These are phyloP conservation scores for Epinotia demarniana DNA, from an alignment of 2,888 invertebrate genomes.

Conservation along the genomic window DNA sequence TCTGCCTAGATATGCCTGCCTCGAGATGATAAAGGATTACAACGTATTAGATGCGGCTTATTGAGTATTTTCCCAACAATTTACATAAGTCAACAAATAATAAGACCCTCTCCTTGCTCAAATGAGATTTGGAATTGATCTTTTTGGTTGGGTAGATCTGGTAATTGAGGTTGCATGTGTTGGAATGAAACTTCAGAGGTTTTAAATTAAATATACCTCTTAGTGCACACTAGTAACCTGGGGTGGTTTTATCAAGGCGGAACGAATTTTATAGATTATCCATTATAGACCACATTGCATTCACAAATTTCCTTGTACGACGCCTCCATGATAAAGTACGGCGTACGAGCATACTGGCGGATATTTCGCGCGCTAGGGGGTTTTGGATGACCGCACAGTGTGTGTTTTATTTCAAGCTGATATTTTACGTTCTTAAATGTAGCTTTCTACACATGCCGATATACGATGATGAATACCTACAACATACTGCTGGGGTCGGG, in stretches of 20 bases:
- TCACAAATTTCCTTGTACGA: conserved; percentile 31
- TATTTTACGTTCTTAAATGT: background rate
- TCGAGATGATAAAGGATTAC: conserved; percentile 72
- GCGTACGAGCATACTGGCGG: conserved; percentile 7
- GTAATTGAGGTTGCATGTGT: conserved; percentile 1
- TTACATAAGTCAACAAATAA: conserved; percentile 71
- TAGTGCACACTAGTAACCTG: background rate
- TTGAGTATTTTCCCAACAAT: conserved; percentile 71
- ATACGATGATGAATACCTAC: too few relatives aligned
- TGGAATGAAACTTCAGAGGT: background rate
- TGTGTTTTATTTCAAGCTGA: conserved; percentile 25
- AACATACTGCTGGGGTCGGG: too few relatives aligned
- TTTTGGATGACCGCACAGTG: conserved; percentile 18
- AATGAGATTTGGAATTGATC: conserved; percentile 59
- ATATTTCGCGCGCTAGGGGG: conserved; percentile 2
- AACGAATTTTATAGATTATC: conserved; percentile 30
- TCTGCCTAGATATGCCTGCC: conserved; percentile 68
- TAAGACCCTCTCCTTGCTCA: conserved; percentile 58
- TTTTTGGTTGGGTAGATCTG: conserved; percentile 43
- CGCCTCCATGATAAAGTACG: conserved; percentile 24
- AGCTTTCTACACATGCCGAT: too few relatives aligned
- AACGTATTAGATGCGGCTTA: conserved; percentile 71
- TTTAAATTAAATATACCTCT: background rate
- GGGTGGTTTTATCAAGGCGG: conserved; percentile 1
- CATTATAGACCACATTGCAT: conserved; percentile 23